Percentiles rank a stretch among this genome's conserved stretches.
phyloP scores from a whole-genome alignment of 2,888 invertebrate species.

The Spisula solida region DNA sequence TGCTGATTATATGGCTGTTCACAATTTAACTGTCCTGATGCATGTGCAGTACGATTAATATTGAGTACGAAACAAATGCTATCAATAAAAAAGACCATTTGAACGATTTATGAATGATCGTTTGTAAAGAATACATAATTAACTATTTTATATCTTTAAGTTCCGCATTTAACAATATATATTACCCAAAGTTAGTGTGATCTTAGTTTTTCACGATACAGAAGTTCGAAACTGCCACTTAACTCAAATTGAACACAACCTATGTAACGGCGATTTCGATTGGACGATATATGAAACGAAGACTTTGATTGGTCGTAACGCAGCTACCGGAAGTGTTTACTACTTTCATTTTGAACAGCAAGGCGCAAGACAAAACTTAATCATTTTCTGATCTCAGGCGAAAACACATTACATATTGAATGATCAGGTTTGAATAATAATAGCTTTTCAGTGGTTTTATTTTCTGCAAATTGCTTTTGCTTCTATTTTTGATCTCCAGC shows the following conservation, averaged over 20 bases:
- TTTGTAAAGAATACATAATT: neutral
- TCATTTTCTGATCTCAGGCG: neutral
- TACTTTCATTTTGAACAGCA: constrained; percentile 41
- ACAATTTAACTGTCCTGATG: too few species aligned
- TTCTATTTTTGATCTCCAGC: neutral
- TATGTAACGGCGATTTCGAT: constrained; percentile 24
- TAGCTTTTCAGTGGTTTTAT: neutral
- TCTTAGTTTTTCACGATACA: neutral
- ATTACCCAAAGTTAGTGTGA: neutral
- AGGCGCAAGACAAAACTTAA: neutral
- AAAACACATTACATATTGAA: neutral
- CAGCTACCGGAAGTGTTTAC: constrained; percentile 32
- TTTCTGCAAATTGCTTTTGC: neutral
- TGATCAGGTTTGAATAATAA: neutral
- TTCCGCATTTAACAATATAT: neutral
- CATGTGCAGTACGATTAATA: neutral
- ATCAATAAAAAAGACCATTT: neutral
- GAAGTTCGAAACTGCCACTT: constrained; percentile 21
- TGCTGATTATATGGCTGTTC: too few species aligned
- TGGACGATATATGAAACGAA: constrained; percentile 17
- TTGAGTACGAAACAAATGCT: neutral
- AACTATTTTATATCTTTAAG: neutral
- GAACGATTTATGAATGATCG: neutral
- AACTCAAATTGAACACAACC: constrained; percentile 10
- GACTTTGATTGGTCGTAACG: constrained; percentile 6